A percentile compares a stretch with the other conserved stretches of the same genome.
Evolutionary conservation across 2,797 vertebrate genomes (phyloP).

Genomic region (Enteromius viviparus): DNA sequence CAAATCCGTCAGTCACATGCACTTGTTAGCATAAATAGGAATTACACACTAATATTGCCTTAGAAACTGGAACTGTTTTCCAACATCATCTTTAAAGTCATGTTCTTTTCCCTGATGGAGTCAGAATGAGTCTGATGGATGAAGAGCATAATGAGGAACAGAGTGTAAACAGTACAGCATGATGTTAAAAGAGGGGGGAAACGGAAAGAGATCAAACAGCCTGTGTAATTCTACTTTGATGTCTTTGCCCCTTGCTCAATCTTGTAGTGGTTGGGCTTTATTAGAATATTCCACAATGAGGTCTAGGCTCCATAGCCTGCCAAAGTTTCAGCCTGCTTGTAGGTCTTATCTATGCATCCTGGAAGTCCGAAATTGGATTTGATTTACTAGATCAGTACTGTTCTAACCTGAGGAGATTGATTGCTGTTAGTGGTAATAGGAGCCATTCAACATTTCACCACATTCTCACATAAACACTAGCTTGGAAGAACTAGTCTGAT

Average conservation of each 20-base stretch:
- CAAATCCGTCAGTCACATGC: constrained; percentile 39
- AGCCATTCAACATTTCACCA: constrained; percentile 20
- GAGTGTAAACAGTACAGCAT: constrained; percentile 70
- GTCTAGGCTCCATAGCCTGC: background rate
- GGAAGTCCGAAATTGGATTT: constrained; percentile 18
- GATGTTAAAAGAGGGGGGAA: constrained; percentile 68
- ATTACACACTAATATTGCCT: background rate
- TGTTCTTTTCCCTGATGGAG: constrained; percentile 55
- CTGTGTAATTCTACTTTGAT: constrained; percentile 73
- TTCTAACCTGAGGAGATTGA: background rate
- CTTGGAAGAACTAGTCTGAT: background rate
- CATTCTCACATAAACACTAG: constrained; percentile 5
- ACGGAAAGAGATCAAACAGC: constrained; percentile 71
- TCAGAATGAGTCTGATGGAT: constrained; percentile 68
- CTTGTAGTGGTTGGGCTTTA: constrained; percentile 72
- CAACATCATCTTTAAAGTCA: constrained; percentile 7
- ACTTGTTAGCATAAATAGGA: constrained; percentile 5
- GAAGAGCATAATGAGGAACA: constrained; percentile 74
- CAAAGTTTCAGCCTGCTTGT: constrained; percentile 7
- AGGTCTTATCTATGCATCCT: constrained; percentile 20
- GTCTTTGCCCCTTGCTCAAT: constrained; percentile 70
- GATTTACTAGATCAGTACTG: background rate
- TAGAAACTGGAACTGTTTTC: constrained; percentile 16
- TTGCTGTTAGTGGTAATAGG: constrained; percentile 7
- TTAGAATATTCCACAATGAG: constrained; percentile 67